These are phyloP conservation scores for Lichenostomus cassidix DNA, from an alignment of 2,113 vertebrate genomes.

Conservation along the genomic window DNA sequence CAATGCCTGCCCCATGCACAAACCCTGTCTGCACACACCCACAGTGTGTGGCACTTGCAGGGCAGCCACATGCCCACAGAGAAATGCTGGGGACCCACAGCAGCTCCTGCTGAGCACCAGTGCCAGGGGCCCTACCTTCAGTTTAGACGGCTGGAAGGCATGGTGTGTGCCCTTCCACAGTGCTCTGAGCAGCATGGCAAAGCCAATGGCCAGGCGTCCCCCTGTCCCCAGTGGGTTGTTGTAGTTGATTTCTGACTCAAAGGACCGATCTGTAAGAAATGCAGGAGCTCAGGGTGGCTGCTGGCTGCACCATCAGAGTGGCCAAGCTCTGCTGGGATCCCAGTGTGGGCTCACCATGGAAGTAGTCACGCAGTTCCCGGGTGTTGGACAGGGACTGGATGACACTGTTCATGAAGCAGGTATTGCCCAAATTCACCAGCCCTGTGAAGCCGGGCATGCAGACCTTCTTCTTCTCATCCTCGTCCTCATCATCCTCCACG, in stretches of 20 bases:
- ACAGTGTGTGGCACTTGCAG: background rate
- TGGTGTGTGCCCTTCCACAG: conserved; percentile 98
- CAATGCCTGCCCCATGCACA: background rate
- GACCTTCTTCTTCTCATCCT: conserved; percentile 95
- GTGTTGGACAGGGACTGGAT: conserved; percentile 98
- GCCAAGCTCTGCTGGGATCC: background rate
- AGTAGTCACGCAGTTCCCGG: conserved; percentile 94
- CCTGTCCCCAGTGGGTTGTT: conserved; percentile 94
- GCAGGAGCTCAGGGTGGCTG: background rate
- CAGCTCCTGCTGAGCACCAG: background rate
- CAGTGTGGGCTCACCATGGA: conserved; percentile 82
- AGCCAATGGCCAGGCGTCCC: conserved; percentile 91
- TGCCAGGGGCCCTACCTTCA: conserved; percentile 81
- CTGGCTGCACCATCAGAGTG: background rate
- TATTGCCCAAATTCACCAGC: conserved; percentile 96
- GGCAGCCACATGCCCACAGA: background rate
- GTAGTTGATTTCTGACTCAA: conserved; percentile 95
- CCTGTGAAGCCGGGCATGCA: conserved; percentile 95
- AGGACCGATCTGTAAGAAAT: conserved; percentile 83
- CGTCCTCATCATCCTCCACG: conserved; percentile 81
- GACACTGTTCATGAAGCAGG: conserved; percentile 99
- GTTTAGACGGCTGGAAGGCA: conserved; percentile 95
- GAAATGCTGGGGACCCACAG: background rate
- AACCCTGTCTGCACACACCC: background rate
- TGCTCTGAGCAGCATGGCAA: conserved; percentile 90